These are phyloP conservation scores for Limanda limanda DNA, from an alignment of 2,113 vertebrate species.

Conservation along the genomic window DNA sequence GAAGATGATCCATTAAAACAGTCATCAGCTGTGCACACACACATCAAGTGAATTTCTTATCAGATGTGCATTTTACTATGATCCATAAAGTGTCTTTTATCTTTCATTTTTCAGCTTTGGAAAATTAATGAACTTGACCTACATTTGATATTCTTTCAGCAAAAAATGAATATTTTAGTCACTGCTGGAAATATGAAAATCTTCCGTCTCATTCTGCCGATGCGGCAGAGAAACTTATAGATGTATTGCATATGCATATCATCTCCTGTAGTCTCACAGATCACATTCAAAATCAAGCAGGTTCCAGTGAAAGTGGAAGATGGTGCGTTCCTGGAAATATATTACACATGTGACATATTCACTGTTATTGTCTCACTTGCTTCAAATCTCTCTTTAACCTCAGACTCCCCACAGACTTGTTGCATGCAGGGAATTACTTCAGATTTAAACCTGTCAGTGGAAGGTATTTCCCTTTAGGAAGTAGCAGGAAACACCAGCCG, in stretches of 20 bases:
- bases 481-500: conserved; percentile 52
- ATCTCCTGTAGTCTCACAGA: conserved; percentile 14
- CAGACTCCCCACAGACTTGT: not conserved
- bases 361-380: not conserved
- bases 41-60: not conserved
- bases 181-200: conserved; percentile 47
- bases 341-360: conserved; percentile 9
- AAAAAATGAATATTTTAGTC: conserved; percentile 38
- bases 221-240: conserved; percentile 37
- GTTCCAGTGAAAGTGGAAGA: conserved; percentile 9
- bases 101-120: conserved; percentile 4
- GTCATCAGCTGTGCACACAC: not conserved
- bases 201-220: conserved; percentile 41
- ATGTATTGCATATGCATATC: conserved; percentile 42
- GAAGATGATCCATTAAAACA: not conserved
- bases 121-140: conserved; percentile 52
- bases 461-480: conserved; percentile 41
- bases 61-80: conserved; percentile 19
- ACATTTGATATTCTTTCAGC: conserved; percentile 41
- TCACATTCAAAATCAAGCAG: conserved; percentile 28
- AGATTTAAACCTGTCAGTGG: conserved; percentile 43
- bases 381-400: conserved; percentile 12
- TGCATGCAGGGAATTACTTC: conserved; percentile 36
- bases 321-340: not conserved
- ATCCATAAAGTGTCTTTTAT: not conserved